A percentile compares a stretch with the other conserved stretches of the same genome.
These are phyloP conservation scores for Syndactyla subalaris DNA, from an alignment of 2,797 vertebrate species.

Conservation along the genomic window DNA sequence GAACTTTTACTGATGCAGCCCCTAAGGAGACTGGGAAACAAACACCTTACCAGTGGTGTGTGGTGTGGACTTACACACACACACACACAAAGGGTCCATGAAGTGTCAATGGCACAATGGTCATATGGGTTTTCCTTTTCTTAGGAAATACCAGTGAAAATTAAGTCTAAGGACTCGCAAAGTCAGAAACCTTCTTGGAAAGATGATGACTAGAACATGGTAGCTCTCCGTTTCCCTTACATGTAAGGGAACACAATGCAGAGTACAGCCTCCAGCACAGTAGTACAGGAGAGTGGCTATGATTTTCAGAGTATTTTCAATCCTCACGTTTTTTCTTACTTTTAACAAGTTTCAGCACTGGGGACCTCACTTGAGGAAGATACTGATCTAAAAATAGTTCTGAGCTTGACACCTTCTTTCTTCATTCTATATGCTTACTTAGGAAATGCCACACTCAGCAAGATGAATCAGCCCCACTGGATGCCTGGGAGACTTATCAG, in stretches of 20 bases:
- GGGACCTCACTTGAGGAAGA: background rate
- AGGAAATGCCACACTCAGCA: background rate
- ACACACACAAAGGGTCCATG: too few species aligned
- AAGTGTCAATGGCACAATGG: accelerated
- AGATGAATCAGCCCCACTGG: background rate
- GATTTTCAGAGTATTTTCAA: background rate
- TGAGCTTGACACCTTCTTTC: background rate
- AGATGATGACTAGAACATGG: background rate
- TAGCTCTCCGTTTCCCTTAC: background rate
- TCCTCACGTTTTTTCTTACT: background rate
- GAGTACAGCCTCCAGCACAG: background rate
- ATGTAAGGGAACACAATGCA: background rate
- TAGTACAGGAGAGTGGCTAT: accelerated
- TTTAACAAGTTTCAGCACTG: background rate
- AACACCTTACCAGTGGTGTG: background rate
- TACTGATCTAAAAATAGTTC: background rate
- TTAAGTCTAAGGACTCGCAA: background rate
- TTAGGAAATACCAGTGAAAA: background rate
- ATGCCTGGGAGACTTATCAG: background rate
- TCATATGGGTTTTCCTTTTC: background rate
- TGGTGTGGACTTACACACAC: accelerated
- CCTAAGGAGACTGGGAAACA: accelerated
- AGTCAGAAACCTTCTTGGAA: background rate
- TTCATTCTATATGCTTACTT: background rate
- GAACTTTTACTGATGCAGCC: background rate